Base-by-base conservation (phyloP, 2,113 vertebrate genomes). In the Cariama cristata region DNA sequence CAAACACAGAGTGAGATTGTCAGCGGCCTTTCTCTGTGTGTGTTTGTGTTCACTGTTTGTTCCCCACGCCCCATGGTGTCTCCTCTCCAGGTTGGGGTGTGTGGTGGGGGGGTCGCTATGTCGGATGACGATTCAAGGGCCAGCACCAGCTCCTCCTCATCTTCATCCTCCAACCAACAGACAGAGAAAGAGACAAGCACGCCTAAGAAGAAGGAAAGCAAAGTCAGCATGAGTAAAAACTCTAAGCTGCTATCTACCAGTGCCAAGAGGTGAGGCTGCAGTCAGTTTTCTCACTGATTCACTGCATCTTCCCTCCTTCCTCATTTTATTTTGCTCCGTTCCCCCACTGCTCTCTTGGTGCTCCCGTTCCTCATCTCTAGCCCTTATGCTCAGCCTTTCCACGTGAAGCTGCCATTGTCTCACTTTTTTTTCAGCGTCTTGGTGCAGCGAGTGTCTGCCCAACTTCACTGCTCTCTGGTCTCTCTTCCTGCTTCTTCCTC, bases 121-220 rank as follows among this genome's bases (percentile, higher is more conserved):
- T 99, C 99, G 98, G 99, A 99, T 99, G 99, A 99, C 98, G 99
- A 99, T 99, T 99, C 99, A 86, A 99, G 99, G 98, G 99, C 99
- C 98, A 99, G 99, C 98, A 99, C 98, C 98, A 99, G 99, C 98
- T 99, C 99, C 98, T 99, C 99, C 38, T 99, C 98, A 92, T 99
- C 99, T 87, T 99, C 99, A 88, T 99, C 99, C 77, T 99, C 98
- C 96, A 98, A 97, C 97, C 98, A 99, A 97, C 99, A 99, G 93
- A 98, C 98, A 86, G 99, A 99, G 92, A 98, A 98, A 79, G 99
- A 98, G 96, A 98, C 98, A 91, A 98, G 93, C 97, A 98, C 98
- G 71, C 98, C 98, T 94, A 99, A 99, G 98, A 99, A 99, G 98
- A 98, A 99, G 98, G 99, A 99, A 88, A 99, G 98, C 98, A 99